Percentiles rank a stretch among this genome's conserved stretches.
phyloP scores from a whole-genome alignment of 2,797 vertebrate species.

The Halcyon chelicuti region DNA sequence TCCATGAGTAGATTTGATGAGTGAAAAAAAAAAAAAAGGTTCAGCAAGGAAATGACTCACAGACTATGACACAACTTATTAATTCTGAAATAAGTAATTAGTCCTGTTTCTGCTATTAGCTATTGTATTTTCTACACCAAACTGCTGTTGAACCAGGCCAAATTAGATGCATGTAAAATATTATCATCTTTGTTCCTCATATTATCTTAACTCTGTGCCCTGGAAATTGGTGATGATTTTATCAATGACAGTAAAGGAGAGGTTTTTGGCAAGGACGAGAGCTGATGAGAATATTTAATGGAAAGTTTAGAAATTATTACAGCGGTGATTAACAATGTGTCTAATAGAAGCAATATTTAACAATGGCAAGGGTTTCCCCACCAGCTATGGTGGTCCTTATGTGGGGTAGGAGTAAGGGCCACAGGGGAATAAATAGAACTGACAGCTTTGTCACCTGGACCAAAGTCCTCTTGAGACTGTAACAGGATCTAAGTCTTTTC shows the following conservation, averaged over 20 bases:
- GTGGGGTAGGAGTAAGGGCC: neutral
- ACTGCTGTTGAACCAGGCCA: neutral
- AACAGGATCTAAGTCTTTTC: neutral
- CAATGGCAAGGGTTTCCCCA: neutral
- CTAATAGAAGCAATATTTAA: neutral
- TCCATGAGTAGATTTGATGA: conserved; percentile 29
- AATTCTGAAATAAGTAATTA: conserved; percentile 40
- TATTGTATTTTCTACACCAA: neutral
- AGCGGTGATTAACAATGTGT: neutral
- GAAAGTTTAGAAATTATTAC: neutral
- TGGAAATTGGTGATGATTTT: neutral
- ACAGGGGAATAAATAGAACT: neutral
- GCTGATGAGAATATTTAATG: conserved; percentile 4
- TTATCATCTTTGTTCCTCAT: neutral
- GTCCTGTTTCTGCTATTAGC: conserved; percentile 28
- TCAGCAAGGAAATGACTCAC: conserved; percentile 48
- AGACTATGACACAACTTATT: neutral
- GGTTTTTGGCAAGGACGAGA: neutral
- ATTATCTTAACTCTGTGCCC: neutral
- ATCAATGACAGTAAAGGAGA: neutral
- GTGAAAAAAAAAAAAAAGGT: neutral
- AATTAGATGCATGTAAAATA: neutral
- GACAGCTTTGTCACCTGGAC: neutral
- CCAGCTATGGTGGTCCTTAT: neutral
- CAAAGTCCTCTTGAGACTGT: neutral